Evolutionary conservation across 2,113 vertebrate species (phyloP), one percentile per base, ranked within the genome.

Genomic region (Gadus macrocephalus): DNA sequence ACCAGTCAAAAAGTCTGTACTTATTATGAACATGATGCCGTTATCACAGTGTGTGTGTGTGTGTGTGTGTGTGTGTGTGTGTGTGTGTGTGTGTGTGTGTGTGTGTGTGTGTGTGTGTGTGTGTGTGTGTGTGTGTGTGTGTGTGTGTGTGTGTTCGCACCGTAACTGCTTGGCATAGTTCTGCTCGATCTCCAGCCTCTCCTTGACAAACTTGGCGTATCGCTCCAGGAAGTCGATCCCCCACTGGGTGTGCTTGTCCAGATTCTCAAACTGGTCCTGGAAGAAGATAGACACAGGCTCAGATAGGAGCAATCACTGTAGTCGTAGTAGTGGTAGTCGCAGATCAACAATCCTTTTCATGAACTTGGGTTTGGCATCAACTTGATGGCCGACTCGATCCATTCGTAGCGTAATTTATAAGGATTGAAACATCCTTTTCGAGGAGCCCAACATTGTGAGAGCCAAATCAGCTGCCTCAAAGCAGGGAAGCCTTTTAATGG

Each of bases 211-310:
- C 86, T 99, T 99, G 84, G 95, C 93, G 0, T 98, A 99, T 87
- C 95, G 95, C 86, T 99, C 97, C 84, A 99, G 86, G 89, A 98
- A 99, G 91, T 99, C 97, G 79, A 98, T 97, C 68, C 97, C 97
- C 97, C 97, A 99, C 72, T 98, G 97, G 0, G 96, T 97, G 87
- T 99, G 97, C 86, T 96, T 98, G 89, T 99, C 97, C 89, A 99
- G 91, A 88, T 96, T 99, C 74, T 98, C 97, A 80, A 99, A 99
- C 86, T 99, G 97, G 92, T 99, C 97, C 97, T 99, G 82, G 74
- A 91, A 91, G 86, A 56, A 49, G 70, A 86, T 20, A 67, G 73
- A 76, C 17, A 17, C 56, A 59, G 5, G n/a, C 15, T n/a, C 56
- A 59, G 16, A 59, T 6, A 59, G 9, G 14, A 1, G 14, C 56